Evolutionary conservation across 1,140 invertebrate species (phyloP), one percentile per base, ranked within the genome.

Genomic region (Aphaenogaster ashmeadi): DNA sequence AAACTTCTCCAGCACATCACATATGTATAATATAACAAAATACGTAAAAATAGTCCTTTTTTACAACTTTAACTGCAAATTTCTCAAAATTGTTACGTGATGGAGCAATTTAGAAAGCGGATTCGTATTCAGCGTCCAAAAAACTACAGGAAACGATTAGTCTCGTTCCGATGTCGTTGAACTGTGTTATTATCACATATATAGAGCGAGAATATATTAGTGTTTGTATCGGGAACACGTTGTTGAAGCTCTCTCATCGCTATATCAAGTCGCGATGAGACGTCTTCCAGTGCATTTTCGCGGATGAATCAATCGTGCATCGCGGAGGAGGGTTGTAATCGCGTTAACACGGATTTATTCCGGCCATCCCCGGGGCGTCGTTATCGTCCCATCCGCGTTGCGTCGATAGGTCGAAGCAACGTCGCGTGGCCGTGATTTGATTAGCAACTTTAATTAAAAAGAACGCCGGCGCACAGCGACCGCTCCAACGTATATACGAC

Each of bases 321-420:
- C 78, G 66, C 41, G 58, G 80, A 74, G 50, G 78, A 88, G 89
- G 90, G 85, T 87, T 91, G 88, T 95, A 95, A 95, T 95, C 92
- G 91, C 88, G 92, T 95, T 95, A 94, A 78, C 88, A 47, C 71
- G 64, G 78, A 87, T 89, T 90, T 86, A 90, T 90, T 78, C 78
- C 78, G 75, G 54, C 79, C 83, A 66, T 90, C 93, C 80, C 93
- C 93, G 75, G 94, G 92, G 94, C 33, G 81, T 90, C 89, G 90
- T 91, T 91, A 91, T 91, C 86, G 75, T 88, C 71, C 75, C 58
- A 84, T 88, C 54, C 86, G 78, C 77, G 74, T 72, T 27, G 79
- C 56, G 66, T 71, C 78, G 56, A 62, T 52, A 66, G 69, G 47
- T 84, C 69, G 80, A 60, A 47, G 69, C 80, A 75, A 52, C 58